Evolutionary conservation across 2,113 vertebrate species (phyloP), one percentile per base, ranked within the genome.

Genomic region (Silurus meridionalis): DNA sequence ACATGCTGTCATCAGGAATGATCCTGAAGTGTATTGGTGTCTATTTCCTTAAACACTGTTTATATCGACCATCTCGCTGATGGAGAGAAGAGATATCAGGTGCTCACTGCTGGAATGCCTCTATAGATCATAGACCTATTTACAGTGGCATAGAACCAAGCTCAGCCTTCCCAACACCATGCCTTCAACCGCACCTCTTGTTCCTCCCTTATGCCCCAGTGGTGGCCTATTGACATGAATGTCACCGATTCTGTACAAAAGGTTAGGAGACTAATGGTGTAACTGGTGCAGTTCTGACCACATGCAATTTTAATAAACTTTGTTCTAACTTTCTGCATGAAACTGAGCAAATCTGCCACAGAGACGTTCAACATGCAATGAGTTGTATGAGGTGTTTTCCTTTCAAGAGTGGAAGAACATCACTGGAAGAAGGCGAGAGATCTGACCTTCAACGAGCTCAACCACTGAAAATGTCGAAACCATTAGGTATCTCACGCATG

Each of bases 31-130:
- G 78, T 6, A 28, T 37, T 60, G 55, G 77, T 80, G 77, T 80
- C 55, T 10, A 37, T 80, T 80, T 25, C 55, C 25, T 80, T 37
- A 80, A 80, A 80, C 77, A 58, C 15, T 6, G 17, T 80, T 80
- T 80, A 60, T 48, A 61, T 80, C n/a, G 78, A 80, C 61, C 78
- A 37, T 58, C 57, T 11, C n/a, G 1, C 55, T 46, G 78, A 61
- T 61, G 17, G 37, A 74, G 64, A 66, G 23, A 77, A 13, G 72
- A 52, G 72, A 74, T n/a, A 52, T 37, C 25, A 37, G 55, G 15
- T 37, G 77, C 55, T 61, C 15, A 46, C 17, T 61, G 25, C 37
- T 37, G 55, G 55, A 37, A 79, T 4, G 4, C 19, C 3, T 58
- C 25, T 19, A 46, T 13, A 46, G 48, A 6, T 0, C 0, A 58